phyloP scores from a whole-genome alignment of 2,888 invertebrate species.

The Aphrophora alni region DNA sequence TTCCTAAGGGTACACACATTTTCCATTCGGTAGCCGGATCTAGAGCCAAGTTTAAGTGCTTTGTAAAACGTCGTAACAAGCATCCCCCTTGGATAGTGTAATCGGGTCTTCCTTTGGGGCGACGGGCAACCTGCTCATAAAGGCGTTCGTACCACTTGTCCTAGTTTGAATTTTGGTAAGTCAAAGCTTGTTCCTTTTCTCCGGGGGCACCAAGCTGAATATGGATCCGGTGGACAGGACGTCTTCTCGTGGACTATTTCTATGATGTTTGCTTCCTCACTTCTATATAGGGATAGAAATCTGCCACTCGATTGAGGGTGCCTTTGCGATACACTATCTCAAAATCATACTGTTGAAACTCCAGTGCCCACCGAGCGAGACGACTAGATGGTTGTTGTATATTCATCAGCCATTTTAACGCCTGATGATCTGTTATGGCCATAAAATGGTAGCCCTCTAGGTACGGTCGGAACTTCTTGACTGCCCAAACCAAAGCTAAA shows the following conservation, averaged over 20 bases:
- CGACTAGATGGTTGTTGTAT: constrained; percentile 38
- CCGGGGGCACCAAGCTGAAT: too few relatives aligned
- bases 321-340: neutral
- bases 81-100: neutral
- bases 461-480: constrained; percentile 48
- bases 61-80: too few relatives aligned
- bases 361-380: constrained; percentile 47
- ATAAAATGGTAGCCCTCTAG: constrained; percentile 45
- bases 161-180: too few relatives aligned
- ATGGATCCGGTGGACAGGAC: neutral
- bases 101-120: neutral
- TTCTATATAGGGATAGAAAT: neutral
- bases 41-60: too few relatives aligned
- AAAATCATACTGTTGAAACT: constrained; percentile 36
- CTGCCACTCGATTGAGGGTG: neutral
- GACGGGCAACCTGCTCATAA: too few relatives aligned
- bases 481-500: constrained; percentile 48
- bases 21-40: constrained; percentile 4
- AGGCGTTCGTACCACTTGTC: neutral
- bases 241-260: neutral
- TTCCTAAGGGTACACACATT: constrained; percentile 43
- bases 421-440: constrained; percentile 37
- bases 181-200: too few relatives aligned
- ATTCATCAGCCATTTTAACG: constrained; percentile 43
- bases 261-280: neutral